Percentiles rank a stretch among this genome's conserved stretches.
Evolutionary conservation across 2,888 invertebrate species (phyloP).

Genomic region (Troilus luridus): DNA sequence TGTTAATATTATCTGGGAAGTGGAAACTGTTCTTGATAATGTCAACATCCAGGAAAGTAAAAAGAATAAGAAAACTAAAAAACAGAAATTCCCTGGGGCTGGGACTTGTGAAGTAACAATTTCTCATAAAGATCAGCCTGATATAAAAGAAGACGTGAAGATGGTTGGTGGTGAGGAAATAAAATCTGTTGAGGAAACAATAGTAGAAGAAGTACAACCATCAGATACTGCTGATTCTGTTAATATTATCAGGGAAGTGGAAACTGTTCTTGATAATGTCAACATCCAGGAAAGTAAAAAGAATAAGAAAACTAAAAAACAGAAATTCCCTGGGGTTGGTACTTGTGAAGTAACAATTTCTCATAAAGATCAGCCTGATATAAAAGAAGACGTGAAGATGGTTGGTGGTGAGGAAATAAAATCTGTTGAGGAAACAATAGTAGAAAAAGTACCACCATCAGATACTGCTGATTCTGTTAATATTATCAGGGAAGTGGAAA

Average conservation of each 20-base stretch:
- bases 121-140: not conserved
- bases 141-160: not conserved
- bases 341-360: too few relatives aligned
- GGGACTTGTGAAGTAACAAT: not conserved
- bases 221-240: not conserved
- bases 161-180: not conserved
- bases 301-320: not conserved
- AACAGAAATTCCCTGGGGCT: not conserved
- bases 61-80: not conserved
- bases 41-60: not conserved
- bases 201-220: not conserved
- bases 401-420: too few relatives aligned
- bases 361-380: too few relatives aligned
- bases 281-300: not conserved
- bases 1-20: not conserved
- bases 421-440: too few relatives aligned
- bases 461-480: too few relatives aligned
- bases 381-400: too few relatives aligned
- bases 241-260: not conserved
- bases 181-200: not conserved
- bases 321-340: too few relatives aligned
- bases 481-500: too few relatives aligned
- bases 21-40: not conserved
- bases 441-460: too few relatives aligned
- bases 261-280: not conserved